Base-by-base conservation (phyloP, 2,113 vertebrate genomes). In the Symphodus melops region DNA sequence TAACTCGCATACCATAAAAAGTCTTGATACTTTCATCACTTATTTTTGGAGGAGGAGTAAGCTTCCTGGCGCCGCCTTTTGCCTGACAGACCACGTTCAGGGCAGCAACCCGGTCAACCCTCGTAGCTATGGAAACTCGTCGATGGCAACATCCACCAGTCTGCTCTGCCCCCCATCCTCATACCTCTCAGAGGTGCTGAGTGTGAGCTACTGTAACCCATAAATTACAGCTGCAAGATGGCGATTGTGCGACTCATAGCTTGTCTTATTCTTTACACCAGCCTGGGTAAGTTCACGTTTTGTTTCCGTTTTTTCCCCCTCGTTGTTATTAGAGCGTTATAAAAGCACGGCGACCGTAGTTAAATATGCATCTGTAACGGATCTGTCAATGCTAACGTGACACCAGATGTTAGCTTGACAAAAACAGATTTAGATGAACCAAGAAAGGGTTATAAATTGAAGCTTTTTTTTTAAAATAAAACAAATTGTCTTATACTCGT, bases 51-150 rank as follows among this genome's bases (percentile, higher is more conserved):
- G 65, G 48, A 12, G 61, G 19, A 46, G 67, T 3, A 9, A 8
- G 20, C 1, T 53, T 1, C 49, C 44, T 61, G 41, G 46, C 83
- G 0, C 82, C 88, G 28, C 86, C 87, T 1, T 14, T 13, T 21
- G 49, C 85, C 83, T 89, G 82, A 77, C 71, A 89, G 85, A 33
- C 86, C 52, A 1, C 12, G 17, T 12, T 62, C 62, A 79, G 88
- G 89, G 85, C 39, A 6, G 0, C 0, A 0, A 19, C 46, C 4
- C 21, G 10, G 2, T 0, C 0, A 0, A 0, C 33, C 0, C 70
- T 81, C 61, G 91, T 95, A 86, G 90, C 90, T 91, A 95, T 94
- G 93, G 93, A 92, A 94, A 94, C 94, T 89, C 85, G 81, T 91
- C 77, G 70, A 86, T 92, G 90, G 92, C 93, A 93, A 89, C 92